phyloP scores from a whole-genome alignment of 64 coral and sea anemone genomes.

The Cladopsammia gracilis region DNA sequence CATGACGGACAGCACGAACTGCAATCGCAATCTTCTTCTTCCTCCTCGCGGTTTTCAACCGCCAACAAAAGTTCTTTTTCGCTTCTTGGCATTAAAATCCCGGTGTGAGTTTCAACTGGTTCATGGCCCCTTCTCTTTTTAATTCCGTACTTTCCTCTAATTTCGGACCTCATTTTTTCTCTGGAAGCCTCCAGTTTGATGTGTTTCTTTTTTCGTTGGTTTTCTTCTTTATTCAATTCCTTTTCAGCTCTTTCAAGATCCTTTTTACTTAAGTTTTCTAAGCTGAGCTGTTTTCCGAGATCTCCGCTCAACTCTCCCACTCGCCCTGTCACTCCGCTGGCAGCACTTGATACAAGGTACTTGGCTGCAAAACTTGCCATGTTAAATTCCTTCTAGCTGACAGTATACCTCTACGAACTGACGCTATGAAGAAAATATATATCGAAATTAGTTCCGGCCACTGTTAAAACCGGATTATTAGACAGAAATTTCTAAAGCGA shows the following conservation, averaged over 20 bases:
- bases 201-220: conserved; percentile 62
- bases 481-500: no score
- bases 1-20: conserved; percentile 35
- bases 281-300: conserved; percentile 53
- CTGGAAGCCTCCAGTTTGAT: conserved; percentile 65
- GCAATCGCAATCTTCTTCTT: conserved; percentile 66
- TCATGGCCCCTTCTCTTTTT: conserved; percentile 77
- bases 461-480: no score
- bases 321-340: conserved; percentile 43
- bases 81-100: conserved; percentile 49
- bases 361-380: conserved; percentile 95
- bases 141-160: conserved; percentile 87
- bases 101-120: conserved; percentile 61
- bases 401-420: neutral
- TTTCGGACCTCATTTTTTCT: conserved; percentile 61
- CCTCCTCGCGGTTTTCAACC: conserved; percentile 39
- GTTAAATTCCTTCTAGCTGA: neutral
- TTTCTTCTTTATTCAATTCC: conserved; percentile 74
- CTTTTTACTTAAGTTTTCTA: conserved; percentile 51
- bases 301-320: conserved; percentile 69
- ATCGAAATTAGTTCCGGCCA: neutral
- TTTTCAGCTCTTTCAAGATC: conserved; percentile 70
- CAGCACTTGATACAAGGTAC: conserved; percentile 73
- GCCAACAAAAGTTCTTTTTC: conserved; percentile 70
- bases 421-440: neutral